phyloP scores from a whole-genome alignment of 2,888 invertebrate species.

The Aporophyla nigra region DNA sequence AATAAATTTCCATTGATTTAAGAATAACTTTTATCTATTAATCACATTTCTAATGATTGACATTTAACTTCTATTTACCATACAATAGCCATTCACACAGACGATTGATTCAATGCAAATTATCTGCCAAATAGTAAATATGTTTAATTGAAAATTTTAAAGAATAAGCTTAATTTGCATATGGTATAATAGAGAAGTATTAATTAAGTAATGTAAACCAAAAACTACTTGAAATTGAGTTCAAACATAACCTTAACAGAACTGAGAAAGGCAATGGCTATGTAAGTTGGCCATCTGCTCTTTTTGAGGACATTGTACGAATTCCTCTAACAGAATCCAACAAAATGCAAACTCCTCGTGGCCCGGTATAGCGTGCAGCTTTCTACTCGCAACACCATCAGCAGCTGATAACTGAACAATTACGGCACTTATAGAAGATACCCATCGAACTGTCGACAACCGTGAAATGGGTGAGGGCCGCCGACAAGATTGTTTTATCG shows the following conservation, averaged over 20 bases:
- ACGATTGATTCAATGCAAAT: constrained; percentile 2
- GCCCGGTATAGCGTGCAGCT: constrained; percentile 20
- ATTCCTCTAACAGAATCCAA: constrained; percentile 1
- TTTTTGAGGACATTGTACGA: neutral
- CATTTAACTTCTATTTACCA: neutral
- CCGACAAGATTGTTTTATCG: constrained; percentile 11
- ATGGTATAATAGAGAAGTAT: neutral
- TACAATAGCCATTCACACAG: neutral
- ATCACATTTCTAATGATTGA: neutral
- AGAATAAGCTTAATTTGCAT: neutral
- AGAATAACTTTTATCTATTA: neutral
- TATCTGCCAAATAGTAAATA: neutral
- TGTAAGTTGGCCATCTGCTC: neutral
- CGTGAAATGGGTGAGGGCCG: constrained; percentile 6
- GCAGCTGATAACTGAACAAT: constrained; percentile 41
- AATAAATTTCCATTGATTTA: neutral
- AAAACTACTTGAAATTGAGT: neutral
- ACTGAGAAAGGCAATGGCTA: neutral
- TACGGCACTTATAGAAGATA: constrained; percentile 31
- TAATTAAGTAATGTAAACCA: neutral
- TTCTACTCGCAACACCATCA: constrained; percentile 34
- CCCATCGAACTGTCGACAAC: constrained; percentile 18
- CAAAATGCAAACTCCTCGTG: neutral
- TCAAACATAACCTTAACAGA: neutral
- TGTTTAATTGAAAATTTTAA: neutral